These are phyloP conservation scores for Cardiocondyla obscurior DNA, from an alignment of 1,140 invertebrate species.

Conservation along the genomic window DNA sequence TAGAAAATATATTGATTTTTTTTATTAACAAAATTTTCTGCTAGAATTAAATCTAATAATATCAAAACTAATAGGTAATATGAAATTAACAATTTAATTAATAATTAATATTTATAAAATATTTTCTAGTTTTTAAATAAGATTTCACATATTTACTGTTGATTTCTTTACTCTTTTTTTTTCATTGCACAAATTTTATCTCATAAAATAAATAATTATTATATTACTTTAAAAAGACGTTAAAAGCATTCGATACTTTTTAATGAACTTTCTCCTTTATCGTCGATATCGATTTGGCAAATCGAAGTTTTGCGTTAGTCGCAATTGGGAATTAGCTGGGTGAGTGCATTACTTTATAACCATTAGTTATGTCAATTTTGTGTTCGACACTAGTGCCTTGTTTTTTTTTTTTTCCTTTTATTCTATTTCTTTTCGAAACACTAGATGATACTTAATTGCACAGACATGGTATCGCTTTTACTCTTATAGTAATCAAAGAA, in stretches of 20 bases:
- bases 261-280: neutral
- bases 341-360: constrained; percentile 41
- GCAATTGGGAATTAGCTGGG: neutral
- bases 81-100: neutral
- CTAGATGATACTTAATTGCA: constrained; percentile 8
- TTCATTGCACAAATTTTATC: neutral
- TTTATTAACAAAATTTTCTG: neutral
- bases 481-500: constrained; percentile 6
- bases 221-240: neutral
- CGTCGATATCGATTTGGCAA: constrained; percentile 15
- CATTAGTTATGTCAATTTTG: constrained; percentile 52
- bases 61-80: neutral
- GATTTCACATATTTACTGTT: too few relatives aligned
- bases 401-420: neutral
- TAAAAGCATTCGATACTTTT: neutral
- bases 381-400: constrained; percentile 5
- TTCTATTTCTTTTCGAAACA: constrained; percentile 23
- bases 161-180: neutral
- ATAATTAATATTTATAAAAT: too few relatives aligned
- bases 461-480: constrained; percentile 45
- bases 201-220: neutral
- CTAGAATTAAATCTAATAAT: neutral
- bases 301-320: constrained; percentile 26
- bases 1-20: constrained; percentile 1
- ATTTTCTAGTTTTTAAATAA: neutral